A percentile compares a stretch with the other conserved stretches of the same genome.
These are phyloP conservation scores for Spilarctia lutea DNA, from an alignment of 2,888 invertebrate genomes.

Conservation along the genomic window DNA sequence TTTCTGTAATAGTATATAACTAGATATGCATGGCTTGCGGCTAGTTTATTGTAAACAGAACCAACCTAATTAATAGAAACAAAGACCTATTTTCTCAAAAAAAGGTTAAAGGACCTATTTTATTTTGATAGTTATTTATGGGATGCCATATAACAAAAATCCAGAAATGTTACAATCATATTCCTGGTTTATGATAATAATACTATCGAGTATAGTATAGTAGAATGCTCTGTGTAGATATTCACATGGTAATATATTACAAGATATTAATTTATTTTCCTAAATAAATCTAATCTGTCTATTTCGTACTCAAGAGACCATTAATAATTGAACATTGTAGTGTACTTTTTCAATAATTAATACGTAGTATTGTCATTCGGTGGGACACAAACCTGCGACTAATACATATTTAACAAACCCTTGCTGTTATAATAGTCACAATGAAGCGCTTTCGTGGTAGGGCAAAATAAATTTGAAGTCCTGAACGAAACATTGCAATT, in stretches of 20 bases:
- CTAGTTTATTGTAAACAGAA: background rate
- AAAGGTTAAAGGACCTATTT: no score
- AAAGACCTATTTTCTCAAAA: no score
- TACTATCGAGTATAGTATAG: background rate
- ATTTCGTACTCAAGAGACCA: slow-evolving; percentile 37
- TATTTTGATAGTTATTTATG: background rate
- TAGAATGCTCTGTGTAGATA: slow-evolving; percentile 1
- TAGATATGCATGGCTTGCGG: background rate
- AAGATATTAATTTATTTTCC: slow-evolving; percentile 16
- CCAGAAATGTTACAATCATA: background rate
- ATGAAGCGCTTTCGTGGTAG: slow-evolving; percentile 59
- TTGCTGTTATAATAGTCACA: slow-evolving; percentile 65
- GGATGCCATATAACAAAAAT: background rate
- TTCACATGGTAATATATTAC: slow-evolving; percentile 13
- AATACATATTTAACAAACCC: slow-evolving; percentile 72
- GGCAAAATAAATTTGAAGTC: slow-evolving; percentile 66
- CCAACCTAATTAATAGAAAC: no score
- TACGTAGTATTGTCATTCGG: slow-evolving; percentile 58
- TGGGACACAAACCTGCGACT: slow-evolving; percentile 58
- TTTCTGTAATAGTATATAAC: background rate
- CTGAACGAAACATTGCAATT: slow-evolving; percentile 74
- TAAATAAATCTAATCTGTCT: slow-evolving; percentile 29
- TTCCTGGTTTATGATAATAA: background rate
- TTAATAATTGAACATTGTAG: slow-evolving; percentile 57
- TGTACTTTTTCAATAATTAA: slow-evolving; percentile 66